A percentile compares a stretch with the other conserved stretches of the same genome.
Evolutionary conservation across 2,888 invertebrate species (phyloP).

Genomic region (Phyllotreta striolata): DNA sequence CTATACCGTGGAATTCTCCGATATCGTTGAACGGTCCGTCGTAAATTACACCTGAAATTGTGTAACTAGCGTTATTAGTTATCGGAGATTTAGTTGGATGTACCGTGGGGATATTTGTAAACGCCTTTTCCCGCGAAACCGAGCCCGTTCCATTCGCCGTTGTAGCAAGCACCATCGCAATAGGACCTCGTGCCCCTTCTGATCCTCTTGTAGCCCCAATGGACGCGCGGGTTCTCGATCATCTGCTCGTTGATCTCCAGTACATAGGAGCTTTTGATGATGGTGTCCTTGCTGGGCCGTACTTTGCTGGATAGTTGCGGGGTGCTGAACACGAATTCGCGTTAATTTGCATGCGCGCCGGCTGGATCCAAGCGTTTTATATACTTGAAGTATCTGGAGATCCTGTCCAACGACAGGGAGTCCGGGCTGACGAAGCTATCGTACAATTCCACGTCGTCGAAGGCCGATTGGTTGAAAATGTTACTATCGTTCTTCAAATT

Average conservation of each 20-base stretch:
- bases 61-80: neutral
- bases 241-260: neutral
- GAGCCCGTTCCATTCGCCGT: slow-evolving; percentile 43
- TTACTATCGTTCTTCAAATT: too few species aligned
- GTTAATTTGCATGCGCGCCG: too few species aligned
- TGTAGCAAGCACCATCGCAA: slow-evolving; percentile 41
- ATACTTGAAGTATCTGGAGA: too few species aligned
- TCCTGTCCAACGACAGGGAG: too few species aligned
- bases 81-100: neutral
- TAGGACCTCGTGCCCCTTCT: slow-evolving; percentile 33
- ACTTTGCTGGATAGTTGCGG: too few species aligned
- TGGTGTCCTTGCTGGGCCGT: too few species aligned
- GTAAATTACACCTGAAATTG: slow-evolving; percentile 38
- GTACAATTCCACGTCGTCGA: too few species aligned
- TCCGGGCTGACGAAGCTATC: too few species aligned
- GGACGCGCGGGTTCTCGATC: neutral
- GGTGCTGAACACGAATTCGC: too few species aligned
- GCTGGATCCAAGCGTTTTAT: too few species aligned
- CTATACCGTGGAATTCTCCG: slow-evolving; percentile 43
- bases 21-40: slow-evolving; percentile 43
- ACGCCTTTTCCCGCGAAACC: slow-evolving; percentile 44
- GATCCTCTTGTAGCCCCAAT: neutral
- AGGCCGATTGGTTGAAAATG: too few species aligned
- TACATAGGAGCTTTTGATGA: neutral
- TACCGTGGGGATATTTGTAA: slow-evolving; percentile 45